phyloP scores from a whole-genome alignment of 1,140 invertebrate genomes.

The Panulirus ornatus region DNA sequence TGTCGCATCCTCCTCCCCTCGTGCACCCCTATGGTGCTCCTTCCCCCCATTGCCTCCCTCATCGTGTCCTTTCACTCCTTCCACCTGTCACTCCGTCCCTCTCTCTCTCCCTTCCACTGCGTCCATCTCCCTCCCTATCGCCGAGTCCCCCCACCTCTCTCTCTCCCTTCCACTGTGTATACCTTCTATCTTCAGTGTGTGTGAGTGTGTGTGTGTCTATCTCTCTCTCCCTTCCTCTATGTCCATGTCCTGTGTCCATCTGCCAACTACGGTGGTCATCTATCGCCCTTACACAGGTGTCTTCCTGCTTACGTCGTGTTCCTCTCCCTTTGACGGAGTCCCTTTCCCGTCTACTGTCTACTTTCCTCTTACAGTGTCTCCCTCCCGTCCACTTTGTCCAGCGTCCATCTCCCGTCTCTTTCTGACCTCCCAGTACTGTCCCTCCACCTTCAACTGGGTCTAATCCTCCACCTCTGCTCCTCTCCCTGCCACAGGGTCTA shows the following conservation, averaged over 20 bases:
- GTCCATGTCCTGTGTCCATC: too few relatives aligned
- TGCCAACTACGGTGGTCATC: too few relatives aligned
- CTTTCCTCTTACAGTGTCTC: background rate
- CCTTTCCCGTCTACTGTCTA: background rate
- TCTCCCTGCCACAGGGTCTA: background rate
- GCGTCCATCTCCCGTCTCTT: background rate
- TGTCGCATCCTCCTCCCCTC: slow-evolving; percentile 18
- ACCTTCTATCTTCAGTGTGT: background rate
- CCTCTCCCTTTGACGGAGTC: slow-evolving; percentile 20
- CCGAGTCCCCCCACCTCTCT: background rate
- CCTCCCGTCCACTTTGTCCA: background rate
- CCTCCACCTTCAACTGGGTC: too few relatives aligned
- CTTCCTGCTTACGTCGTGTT: background rate
- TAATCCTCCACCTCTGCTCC: background rate
- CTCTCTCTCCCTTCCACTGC: background rate
- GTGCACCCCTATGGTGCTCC: background rate
- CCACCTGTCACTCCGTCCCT: background rate
- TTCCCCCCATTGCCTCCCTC: background rate
- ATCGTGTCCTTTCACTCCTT: background rate
- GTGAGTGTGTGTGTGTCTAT: background rate
- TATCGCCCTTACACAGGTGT: too few relatives aligned
- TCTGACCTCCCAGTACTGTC: background rate
- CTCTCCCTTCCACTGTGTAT: background rate
- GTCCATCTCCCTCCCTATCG: background rate
- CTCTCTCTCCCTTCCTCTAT: background rate